A percentile compares a stretch with the other conserved stretches of the same genome.
phyloP scores from a whole-genome alignment of 2,888 invertebrate genomes.

The Panzeria rudis region DNA sequence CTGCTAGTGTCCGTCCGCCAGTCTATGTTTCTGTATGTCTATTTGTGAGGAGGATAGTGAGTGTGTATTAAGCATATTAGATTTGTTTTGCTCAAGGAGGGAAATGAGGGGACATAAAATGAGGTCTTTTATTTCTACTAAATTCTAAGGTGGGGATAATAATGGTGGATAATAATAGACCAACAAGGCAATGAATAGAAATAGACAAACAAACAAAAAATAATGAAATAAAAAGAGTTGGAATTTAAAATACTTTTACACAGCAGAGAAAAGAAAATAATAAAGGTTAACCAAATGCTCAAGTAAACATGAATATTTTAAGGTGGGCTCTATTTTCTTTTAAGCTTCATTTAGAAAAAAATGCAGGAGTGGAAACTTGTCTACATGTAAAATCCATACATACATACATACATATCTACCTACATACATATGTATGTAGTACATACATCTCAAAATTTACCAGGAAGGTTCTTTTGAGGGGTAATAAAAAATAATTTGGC shows the following conservation, averaged over 20 bases:
- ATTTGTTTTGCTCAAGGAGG: conserved; percentile 14
- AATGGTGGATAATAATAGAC: conserved; percentile 66
- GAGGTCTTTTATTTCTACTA: conserved; percentile 50
- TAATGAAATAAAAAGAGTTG: conserved; percentile 33
- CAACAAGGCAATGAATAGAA: conserved; percentile 60
- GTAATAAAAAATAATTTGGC: no score
- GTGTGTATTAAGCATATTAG: conserved; percentile 50
- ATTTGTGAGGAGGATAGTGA: conserved; percentile 60
- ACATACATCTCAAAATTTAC: no score
- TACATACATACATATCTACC: neutral
- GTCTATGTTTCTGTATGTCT: conserved; percentile 6
- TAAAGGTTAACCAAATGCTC: conserved; percentile 38
- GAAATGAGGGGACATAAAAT: conserved; percentile 17
- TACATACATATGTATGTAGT: neutral
- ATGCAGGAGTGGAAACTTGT: conserved; percentile 40
- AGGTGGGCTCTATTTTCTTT: conserved; percentile 53
- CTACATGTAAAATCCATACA: neutral
- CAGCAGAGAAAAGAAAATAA: conserved; percentile 35
- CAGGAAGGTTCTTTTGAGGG: no score
- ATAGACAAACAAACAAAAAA: conserved; percentile 30
- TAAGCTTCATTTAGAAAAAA: conserved; percentile 6
- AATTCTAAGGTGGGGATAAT: conserved; percentile 72
- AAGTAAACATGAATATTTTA: conserved; percentile 26
- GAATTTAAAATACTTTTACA: conserved; percentile 21
- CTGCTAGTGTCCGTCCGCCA: conserved; percentile 3